phyloP scores from a whole-genome alignment of 2,113 vertebrate genomes.

The Erythrocercus mccallii region DNA sequence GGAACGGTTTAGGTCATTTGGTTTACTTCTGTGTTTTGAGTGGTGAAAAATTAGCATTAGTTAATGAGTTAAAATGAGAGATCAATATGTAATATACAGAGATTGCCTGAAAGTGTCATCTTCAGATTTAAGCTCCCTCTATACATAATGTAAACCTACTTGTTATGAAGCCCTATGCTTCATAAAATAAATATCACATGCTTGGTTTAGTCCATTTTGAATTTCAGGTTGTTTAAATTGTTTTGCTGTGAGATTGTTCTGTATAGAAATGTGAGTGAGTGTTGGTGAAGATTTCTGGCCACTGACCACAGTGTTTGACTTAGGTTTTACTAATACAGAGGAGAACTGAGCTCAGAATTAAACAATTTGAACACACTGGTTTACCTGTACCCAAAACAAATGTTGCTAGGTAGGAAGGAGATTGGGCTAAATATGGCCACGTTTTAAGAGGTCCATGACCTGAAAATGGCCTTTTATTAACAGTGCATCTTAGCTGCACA shows the following conservation, averaged over 20 bases:
- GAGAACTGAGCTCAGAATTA: neutral
- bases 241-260: neutral
- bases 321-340: neutral
- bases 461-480: neutral
- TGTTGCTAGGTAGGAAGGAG: neutral
- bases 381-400: neutral
- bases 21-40: neutral
- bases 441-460: neutral
- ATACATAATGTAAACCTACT: neutral
- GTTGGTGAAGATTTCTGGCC: neutral
- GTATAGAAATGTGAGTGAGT: neutral
- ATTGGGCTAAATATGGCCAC: neutral
- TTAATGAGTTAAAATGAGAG: slow-evolving; percentile 42
- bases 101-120: neutral
- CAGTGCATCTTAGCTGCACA: neutral
- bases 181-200: neutral
- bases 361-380: neutral
- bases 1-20: neutral
- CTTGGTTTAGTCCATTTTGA: neutral
- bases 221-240: neutral
- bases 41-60: slow-evolving; percentile 33
- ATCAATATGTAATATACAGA: neutral
- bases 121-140: neutral
- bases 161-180: neutral
- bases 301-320: neutral